Conservation (phyloP, 2,113 vertebrate genomes). For the Gadus chalcogrammus region DNA sequence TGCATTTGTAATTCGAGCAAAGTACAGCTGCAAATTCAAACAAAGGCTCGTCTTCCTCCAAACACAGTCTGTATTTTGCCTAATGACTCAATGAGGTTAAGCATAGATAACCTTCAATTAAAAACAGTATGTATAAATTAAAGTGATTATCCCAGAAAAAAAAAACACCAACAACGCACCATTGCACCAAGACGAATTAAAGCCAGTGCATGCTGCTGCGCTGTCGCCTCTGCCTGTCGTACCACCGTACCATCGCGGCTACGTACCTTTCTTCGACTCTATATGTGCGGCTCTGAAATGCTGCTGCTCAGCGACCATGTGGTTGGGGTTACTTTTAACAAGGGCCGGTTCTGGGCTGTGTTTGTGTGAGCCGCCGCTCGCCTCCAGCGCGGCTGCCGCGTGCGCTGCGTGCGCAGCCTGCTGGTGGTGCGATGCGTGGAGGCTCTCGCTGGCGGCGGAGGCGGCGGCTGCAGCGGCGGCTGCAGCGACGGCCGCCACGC, state of each 20-base stretch:
- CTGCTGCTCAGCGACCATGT: conserved; percentile 74
- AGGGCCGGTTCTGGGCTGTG: conserved; percentile 80
- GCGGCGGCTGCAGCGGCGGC: conserved; percentile 57
- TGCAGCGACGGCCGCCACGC: conserved; percentile 69
- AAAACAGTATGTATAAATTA: background rate
- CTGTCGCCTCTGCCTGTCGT: background rate
- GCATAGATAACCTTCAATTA: conserved; percentile 5
- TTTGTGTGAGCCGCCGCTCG: conserved; percentile 77
- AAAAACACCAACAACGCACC: background rate
- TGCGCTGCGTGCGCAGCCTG: background rate
- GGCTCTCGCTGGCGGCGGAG: conserved; percentile 45
- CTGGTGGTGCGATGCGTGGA: too few species aligned
- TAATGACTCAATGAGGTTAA: conserved; percentile 5
- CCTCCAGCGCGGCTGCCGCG: conserved; percentile 41
- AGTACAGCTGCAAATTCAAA: background rate
- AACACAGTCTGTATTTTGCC: background rate
- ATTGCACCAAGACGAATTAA: conserved; percentile 28
- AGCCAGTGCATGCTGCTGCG: conserved; percentile 6
- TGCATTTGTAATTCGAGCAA: too few species aligned
- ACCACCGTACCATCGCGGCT: conserved; percentile 20
- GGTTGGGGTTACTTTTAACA: conserved; percentile 81
- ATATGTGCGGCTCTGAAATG: conserved; percentile 85
- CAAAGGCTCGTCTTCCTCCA: background rate
- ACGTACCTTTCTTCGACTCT: conserved; percentile 97
- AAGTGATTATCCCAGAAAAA: conserved; percentile 18